A percentile compares a stretch with the other conserved stretches of the same genome.
phyloP scores from a whole-genome alignment of 2,797 vertebrate species.

The Sebastes dallii region DNA sequence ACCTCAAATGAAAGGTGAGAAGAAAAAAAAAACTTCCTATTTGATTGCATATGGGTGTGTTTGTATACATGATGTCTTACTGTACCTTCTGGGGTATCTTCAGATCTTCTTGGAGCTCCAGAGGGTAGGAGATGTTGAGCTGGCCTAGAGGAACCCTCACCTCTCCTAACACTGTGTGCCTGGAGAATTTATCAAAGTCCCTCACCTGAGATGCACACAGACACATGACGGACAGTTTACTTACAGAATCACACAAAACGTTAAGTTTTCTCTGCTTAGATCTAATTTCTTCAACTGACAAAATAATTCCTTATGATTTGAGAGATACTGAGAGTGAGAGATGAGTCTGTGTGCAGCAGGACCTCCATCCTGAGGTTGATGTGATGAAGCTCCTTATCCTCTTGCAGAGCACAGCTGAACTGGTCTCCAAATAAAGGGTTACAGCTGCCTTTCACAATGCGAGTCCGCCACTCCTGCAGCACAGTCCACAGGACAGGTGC shows the following conservation, averaged over 20 bases:
- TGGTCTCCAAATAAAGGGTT: constrained; percentile 80
- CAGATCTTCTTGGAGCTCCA: constrained; percentile 79
- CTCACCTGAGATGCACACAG: constrained; percentile 74
- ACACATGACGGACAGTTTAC: not conserved
- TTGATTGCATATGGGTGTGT: constrained; percentile 1
- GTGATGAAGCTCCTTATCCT: constrained; percentile 53
- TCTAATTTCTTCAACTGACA: not conserved
- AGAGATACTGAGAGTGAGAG: not conserved
- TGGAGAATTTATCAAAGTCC: constrained; percentile 84
- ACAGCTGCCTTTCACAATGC: constrained; percentile 75
- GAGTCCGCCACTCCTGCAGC: constrained; percentile 80
- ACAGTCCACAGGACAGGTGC: constrained; percentile 60
- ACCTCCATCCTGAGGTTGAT: constrained; percentile 81
- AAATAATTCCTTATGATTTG: not conserved
- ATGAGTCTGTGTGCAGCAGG: not conserved
- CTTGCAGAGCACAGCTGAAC: constrained; percentile 76
- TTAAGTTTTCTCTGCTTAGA: not conserved
- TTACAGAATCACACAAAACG: not conserved
- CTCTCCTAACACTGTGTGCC: constrained; percentile 80
- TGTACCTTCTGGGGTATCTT: constrained; percentile 75
- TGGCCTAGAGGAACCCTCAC: constrained; percentile 68
- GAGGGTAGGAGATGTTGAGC: constrained; percentile 72
- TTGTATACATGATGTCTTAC: not conserved
- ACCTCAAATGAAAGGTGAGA: not conserved
- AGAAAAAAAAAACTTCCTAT: not conserved